These are phyloP conservation scores for Parambassis ranga DNA, from an alignment of 2,797 vertebrate genomes.

Conservation along the genomic window DNA sequence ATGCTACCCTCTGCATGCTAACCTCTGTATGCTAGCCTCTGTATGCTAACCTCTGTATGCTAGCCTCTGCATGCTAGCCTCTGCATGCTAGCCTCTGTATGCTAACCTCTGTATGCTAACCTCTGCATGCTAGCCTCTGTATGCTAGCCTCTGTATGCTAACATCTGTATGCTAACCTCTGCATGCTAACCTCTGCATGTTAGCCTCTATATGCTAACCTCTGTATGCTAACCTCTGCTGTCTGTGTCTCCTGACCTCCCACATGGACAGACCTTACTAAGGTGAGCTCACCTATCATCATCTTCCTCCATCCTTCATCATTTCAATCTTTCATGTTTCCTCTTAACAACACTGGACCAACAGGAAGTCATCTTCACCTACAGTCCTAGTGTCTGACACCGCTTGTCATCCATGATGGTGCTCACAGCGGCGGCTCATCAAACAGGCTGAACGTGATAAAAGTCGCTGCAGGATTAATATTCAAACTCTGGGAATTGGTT, in stretches of 20 bases:
- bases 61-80: slow-evolving; percentile 43
- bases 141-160: not conserved
- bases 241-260: slow-evolving; percentile 76
- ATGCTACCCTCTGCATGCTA: no score
- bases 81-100: not conserved
- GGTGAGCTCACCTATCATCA: slow-evolving; percentile 84
- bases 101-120: no score
- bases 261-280: slow-evolving; percentile 94
- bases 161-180: not conserved
- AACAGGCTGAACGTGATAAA: slow-evolving; percentile 58
- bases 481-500: slow-evolving; percentile 63
- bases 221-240: slow-evolving; percentile 50
- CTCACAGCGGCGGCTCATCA: slow-evolving; percentile 43
- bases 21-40: no score
- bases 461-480: slow-evolving; percentile 71
- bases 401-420: no score
- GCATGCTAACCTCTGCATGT: not conserved
- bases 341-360: no score
- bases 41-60: not conserved
- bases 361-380: not conserved
- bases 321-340: no score
- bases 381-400: no score
- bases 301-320: not conserved
- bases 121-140: no score
- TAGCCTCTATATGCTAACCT: not conserved